phyloP scores from a whole-genome alignment of 2,888 invertebrate genomes.

The Acrocyrtus sp. region DNA sequence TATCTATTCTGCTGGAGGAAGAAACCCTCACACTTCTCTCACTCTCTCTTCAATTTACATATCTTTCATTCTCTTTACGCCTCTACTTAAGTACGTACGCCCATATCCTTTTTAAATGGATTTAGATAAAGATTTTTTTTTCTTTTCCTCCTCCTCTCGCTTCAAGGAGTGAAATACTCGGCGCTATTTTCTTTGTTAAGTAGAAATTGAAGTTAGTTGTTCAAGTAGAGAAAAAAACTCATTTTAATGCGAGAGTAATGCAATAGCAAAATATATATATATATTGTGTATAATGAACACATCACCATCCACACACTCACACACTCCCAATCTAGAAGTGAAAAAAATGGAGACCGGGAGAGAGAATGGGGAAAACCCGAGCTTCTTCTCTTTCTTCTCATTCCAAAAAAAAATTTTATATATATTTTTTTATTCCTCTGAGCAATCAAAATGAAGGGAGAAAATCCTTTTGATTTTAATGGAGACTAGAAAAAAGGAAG shows the following conservation, averaged over 20 bases:
- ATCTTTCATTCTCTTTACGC: constrained; percentile 35
- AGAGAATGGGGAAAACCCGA: too few species aligned
- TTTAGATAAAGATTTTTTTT: constrained; percentile 30
- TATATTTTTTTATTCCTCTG: constrained; percentile 40
- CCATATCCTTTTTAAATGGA: constrained; percentile 38
- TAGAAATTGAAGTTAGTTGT: constrained; percentile 45
- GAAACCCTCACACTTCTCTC: constrained; percentile 15
- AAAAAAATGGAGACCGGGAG: too few species aligned
- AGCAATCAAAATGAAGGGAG: constrained; percentile 49
- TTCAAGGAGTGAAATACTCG: not conserved
- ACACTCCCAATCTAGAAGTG: too few species aligned
- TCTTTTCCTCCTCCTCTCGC: not conserved
- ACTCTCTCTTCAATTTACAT: constrained; percentile 41
- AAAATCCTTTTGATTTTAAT: constrained; percentile 43
- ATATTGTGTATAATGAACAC: too few species aligned
- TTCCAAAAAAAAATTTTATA: too few species aligned
- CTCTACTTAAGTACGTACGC: constrained; percentile 28
- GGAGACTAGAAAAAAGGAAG: too few species aligned
- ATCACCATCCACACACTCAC: too few species aligned
- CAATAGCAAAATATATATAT: too few species aligned
- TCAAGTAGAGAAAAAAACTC: constrained; percentile 33
- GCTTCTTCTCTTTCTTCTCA: not conserved
- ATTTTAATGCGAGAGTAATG: too few species aligned
- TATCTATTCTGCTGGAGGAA: too few species aligned
- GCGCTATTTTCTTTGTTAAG: constrained; percentile 15